These are phyloP conservation scores for Andrena camellia DNA, from an alignment of 2,888 invertebrate genomes.

Conservation along the genomic window DNA sequence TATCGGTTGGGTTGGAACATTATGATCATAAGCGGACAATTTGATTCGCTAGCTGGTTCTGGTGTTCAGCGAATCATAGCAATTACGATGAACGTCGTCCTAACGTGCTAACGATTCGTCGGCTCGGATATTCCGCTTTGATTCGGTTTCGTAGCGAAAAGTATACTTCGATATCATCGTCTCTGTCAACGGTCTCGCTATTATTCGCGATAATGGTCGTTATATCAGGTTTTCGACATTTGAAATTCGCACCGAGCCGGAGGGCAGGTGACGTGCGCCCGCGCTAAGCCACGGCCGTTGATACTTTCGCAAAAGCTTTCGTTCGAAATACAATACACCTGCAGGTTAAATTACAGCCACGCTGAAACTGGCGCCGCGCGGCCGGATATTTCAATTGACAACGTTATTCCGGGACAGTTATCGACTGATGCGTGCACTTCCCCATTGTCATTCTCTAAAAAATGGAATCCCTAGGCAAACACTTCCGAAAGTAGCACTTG, in stretches of 20 bases:
- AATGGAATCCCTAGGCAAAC: neutral
- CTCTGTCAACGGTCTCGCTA: constrained; percentile 70
- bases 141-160: constrained; percentile 48
- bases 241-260: constrained; percentile 68
- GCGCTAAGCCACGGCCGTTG: constrained; percentile 41
- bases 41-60: neutral
- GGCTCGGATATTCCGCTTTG: constrained; percentile 67
- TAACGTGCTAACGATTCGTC: constrained; percentile 34
- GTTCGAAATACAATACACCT: constrained; percentile 72
- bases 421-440: constrained; percentile 10
- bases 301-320: constrained; percentile 75
- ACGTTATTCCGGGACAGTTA: constrained; percentile 65
- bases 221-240: constrained; percentile 74
- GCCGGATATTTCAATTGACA: constrained; percentile 72
- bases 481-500: neutral
- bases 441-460: neutral
- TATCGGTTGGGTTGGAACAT: neutral
- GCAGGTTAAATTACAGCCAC: constrained; percentile 69
- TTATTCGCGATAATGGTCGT: constrained; percentile 69
- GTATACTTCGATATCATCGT: constrained; percentile 57
- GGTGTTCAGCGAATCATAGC: neutral
- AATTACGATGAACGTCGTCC: constrained; percentile 33
- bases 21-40: neutral
- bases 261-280: constrained; percentile 59
- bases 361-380: constrained; percentile 33